Evolutionary conservation across 2,113 vertebrate genomes (phyloP).

Genomic region (Rhineura floridana): DNA sequence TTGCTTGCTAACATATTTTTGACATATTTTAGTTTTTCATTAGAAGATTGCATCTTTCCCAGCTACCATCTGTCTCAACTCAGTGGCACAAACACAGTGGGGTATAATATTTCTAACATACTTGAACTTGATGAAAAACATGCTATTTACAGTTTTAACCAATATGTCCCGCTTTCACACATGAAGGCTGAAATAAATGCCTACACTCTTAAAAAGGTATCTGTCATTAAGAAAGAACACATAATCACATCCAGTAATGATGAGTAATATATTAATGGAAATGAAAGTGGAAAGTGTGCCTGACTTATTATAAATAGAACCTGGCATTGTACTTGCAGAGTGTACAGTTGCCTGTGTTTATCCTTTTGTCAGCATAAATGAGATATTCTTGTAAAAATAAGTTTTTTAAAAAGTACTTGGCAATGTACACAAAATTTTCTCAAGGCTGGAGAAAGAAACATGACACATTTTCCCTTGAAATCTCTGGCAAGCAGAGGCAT

Average conservation of each 20-base stretch:
- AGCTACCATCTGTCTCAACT: constrained; percentile 84
- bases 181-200: constrained; percentile 67
- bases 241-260: constrained; percentile 69
- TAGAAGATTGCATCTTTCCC: constrained; percentile 82
- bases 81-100: constrained; percentile 80
- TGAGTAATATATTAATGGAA: constrained; percentile 66
- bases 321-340: constrained; percentile 57
- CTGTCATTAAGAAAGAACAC: constrained; percentile 70
- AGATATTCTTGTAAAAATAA: constrained; percentile 45
- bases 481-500: constrained; percentile 52
- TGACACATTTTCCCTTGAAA: constrained; percentile 47
- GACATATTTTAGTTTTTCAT: constrained; percentile 85
- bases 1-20: constrained; percentile 84
- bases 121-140: constrained; percentile 76
- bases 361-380: constrained; percentile 68
- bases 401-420: constrained; percentile 28
- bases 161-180: constrained; percentile 79
- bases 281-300: constrained; percentile 54
- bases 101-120: constrained; percentile 79
- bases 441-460: constrained; percentile 48
- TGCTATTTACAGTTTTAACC: constrained; percentile 77
- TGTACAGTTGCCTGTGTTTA: constrained; percentile 51
- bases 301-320: constrained; percentile 65
- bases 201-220: constrained; percentile 68
- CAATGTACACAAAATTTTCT: constrained; percentile 54